Base-by-base conservation (phyloP, 2,797 vertebrate species). In the Sparus aurata region DNA sequence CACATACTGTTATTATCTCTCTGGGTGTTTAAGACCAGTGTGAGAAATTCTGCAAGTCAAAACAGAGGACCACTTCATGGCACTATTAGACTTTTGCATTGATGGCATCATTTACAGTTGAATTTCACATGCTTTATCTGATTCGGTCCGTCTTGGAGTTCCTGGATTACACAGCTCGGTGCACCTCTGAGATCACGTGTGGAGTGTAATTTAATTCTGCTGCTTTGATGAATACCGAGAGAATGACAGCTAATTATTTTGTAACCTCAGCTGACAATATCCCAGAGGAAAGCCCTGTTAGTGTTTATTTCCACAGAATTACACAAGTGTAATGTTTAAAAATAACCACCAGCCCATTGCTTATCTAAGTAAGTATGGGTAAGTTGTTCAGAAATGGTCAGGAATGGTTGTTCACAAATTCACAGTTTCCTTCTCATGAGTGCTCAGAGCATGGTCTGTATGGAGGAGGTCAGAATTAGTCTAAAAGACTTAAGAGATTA, bases 91-190 rank as follows among this genome's bases (percentile, higher is more conserved):
- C 12, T 50, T 10, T n/a, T 50, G 43, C 43, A 70, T 58, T 41
- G 30, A 1, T 6, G n/a, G 15, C 2, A 2, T 9, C 47, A 20
- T 55, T 50, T 23, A 4, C 17, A 17, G 25, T 38, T 27, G 45
- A 34, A 57, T 18, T 22, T 43, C 13, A 7, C 18, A 16, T 4
- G 11, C 13, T 34, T 62, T 49, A 53, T 52, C 16, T 12, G 5
- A 20, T 38, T 25, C 27, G 23, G 0, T n/a, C 2, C 0, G 0
- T 25, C 11, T 30, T 12, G 5, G 0, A 41, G 43, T 43, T 43
- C 34, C 38, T 12, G 5, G 16, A 41, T 47, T 55, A 38, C 4
- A 3, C 30, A 27, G 15, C 25, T 55, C 9, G 9, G 27, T 0
- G 30, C 10, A 3, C 3, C 25, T 17, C 25, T 34, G 1, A 23